phyloP scores from a whole-genome alignment of 2,888 invertebrate genomes.

The Tuta absoluta region DNA sequence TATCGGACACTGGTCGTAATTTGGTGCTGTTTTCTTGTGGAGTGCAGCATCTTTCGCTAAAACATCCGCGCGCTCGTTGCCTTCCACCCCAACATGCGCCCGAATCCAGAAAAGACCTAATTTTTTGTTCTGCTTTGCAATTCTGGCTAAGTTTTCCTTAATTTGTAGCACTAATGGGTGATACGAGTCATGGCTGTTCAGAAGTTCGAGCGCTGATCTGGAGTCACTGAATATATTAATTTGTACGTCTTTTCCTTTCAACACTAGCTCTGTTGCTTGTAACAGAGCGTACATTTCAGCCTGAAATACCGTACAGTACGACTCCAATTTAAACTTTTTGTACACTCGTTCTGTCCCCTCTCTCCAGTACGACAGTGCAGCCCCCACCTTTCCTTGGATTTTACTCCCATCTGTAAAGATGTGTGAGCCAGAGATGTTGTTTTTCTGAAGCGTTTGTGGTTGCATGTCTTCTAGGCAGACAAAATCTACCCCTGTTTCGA shows the following conservation, averaged over 20 bases:
- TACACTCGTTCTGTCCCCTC: not conserved
- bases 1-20: constrained; percentile 27
- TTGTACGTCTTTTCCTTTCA: not conserved
- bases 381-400: constrained; percentile 3
- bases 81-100: too few species aligned
- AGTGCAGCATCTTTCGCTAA: constrained; percentile 30
- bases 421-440: not conserved
- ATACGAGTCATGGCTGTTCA: not conserved
- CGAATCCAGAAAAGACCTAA: constrained; percentile 1
- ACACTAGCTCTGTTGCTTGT: not conserved
- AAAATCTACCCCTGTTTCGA: not conserved
- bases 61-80: constrained; percentile 19
- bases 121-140: not conserved
- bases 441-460: not conserved
- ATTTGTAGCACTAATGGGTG: constrained; percentile 11
- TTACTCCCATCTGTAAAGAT: constrained; percentile 22
- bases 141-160: not conserved
- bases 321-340: constrained; percentile 12
- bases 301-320: constrained; percentile 24
- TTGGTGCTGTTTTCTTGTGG: not conserved
- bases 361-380: constrained; percentile 7
- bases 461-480: constrained; percentile 10
- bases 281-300: constrained; percentile 15
- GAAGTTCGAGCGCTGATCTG: not conserved
- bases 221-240: constrained; percentile 15